Evolutionary conservation across 2,797 vertebrate genomes (phyloP).

Genomic region (Gastrophryne carolinensis): DNA sequence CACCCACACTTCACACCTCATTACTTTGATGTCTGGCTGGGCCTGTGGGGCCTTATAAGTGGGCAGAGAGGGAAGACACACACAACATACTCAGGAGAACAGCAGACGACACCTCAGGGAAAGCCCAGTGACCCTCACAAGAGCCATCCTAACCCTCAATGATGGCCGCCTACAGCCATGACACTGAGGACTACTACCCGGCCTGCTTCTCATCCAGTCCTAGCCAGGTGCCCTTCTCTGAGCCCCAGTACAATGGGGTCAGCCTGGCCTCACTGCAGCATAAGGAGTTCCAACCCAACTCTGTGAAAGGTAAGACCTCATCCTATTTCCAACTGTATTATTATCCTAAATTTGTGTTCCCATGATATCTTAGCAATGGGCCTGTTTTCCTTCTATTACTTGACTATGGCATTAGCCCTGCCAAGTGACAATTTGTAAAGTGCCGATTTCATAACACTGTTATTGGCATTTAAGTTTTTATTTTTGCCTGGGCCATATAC

Average conservation of each 20-base stretch:
- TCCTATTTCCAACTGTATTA: too few relatives aligned
- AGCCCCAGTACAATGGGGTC: background rate
- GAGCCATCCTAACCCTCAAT: background rate
- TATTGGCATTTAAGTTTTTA: too few relatives aligned
- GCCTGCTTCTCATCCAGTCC: background rate
- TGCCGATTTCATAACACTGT: too few relatives aligned
- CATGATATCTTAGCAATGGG: too few relatives aligned
- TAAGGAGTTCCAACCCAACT: background rate
- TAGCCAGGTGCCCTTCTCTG: background rate
- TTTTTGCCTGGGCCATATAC: too few relatives aligned
- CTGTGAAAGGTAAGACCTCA: background rate
- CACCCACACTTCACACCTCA: constrained; percentile 13
- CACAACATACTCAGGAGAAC: background rate
- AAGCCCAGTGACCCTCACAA: background rate
- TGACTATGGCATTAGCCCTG: background rate
- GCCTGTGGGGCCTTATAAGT: background rate
- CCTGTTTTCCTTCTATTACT: too few relatives aligned
- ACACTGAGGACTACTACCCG: constrained; percentile 1
- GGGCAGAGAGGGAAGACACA: background rate
- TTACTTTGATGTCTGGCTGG: background rate
- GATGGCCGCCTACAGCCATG: constrained; percentile 3
- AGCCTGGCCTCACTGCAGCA: background rate
- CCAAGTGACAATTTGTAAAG: too few relatives aligned
- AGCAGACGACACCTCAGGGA: background rate
- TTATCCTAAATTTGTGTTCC: too few relatives aligned